Conservation (phyloP, 2,888 invertebrate species). For the Cerastoderma edule region DNA sequence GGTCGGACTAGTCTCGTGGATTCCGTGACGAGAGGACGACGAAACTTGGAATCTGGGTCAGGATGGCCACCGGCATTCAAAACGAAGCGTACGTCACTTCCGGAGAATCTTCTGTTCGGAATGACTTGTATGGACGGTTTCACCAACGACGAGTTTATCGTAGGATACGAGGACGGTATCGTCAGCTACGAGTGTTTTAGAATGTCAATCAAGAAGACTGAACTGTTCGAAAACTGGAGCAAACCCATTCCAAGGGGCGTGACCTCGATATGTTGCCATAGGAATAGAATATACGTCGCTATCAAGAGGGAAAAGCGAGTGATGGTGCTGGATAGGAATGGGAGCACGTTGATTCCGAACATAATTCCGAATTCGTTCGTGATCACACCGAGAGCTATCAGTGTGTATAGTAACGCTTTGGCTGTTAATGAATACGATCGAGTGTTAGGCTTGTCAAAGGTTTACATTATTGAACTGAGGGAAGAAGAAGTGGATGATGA, state of each 20-base stretch:
- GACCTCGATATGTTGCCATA: conserved; percentile 14
- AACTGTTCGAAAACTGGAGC: conserved; percentile 22
- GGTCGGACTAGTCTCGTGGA: conserved; percentile 2
- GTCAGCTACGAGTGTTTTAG: conserved; percentile 11
- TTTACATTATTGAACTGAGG: conserved; percentile 14
- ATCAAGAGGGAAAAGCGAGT: conserved; percentile 8
- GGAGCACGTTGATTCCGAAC: background rate
- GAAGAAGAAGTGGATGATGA: conserved; percentile 14
- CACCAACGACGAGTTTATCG: conserved; percentile 11
- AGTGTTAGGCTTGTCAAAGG: background rate
- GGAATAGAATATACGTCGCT: conserved; percentile 8
- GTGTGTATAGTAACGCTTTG: conserved; percentile 7
- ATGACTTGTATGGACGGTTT: conserved; percentile 25
- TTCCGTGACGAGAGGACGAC: background rate
- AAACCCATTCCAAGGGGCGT: conserved; percentile 3
- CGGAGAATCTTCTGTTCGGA: background rate
- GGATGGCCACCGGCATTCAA: background rate
- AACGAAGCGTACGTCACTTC: conserved; percentile 15
- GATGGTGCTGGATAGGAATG: conserved; percentile 12
- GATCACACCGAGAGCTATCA: conserved; percentile 3
- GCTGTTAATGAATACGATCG: conserved; percentile 8
- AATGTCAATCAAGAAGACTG: conserved; percentile 10
- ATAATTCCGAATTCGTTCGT: background rate
- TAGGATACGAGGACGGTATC: background rate
- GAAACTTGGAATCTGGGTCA: background rate